A percentile compares a stretch with the other conserved stretches of the same genome.
phyloP scores from a whole-genome alignment of 2,888 invertebrate species.

The Lepidochrysops patricia region DNA sequence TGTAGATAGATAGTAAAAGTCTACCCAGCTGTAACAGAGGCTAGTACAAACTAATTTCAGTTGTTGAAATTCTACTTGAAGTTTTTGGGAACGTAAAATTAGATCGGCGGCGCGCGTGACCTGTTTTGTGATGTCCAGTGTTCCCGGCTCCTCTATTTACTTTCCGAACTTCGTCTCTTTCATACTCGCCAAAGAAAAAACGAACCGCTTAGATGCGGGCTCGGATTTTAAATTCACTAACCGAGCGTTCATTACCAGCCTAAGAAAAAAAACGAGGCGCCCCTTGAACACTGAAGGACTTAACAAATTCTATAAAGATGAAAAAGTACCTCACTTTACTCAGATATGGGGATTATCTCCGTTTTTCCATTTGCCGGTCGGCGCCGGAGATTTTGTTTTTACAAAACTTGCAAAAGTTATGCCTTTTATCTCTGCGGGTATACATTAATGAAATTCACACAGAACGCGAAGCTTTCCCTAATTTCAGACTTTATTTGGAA shows the following conservation, averaged over 20 bases:
- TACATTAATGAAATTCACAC: conserved; percentile 13
- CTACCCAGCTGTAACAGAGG: conserved; percentile 25
- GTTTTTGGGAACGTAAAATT: conserved; percentile 59
- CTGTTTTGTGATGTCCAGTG: conserved; percentile 43
- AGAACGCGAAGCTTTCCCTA: neutral
- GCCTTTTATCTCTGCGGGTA: conserved; percentile 12
- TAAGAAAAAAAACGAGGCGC: conserved; percentile 35
- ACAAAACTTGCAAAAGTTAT: conserved; percentile 15
- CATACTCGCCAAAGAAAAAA: conserved; percentile 24
- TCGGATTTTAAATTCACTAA: conserved; percentile 24
- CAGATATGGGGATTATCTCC: conserved; percentile 31
- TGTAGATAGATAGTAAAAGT: conserved; percentile 13
- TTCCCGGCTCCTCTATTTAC: conserved; percentile 37
- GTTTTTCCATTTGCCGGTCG: conserved; percentile 19
- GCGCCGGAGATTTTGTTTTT: conserved; percentile 14
- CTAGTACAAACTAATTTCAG: conserved; percentile 43
- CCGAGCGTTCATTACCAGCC: conserved; percentile 37
- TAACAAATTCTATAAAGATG: conserved; percentile 38
- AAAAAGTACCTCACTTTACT: conserved; percentile 38
- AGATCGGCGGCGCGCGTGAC: conserved; percentile 55
- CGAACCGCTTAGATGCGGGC: conserved; percentile 24
- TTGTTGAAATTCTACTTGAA: conserved; percentile 46
- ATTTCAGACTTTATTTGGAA: conserved; percentile 7
- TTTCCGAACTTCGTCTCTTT: conserved; percentile 32
- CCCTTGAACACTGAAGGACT: conserved; percentile 34